Evolutionary conservation across 2,797 vertebrate species (phyloP), one percentile per base, ranked within the genome.

Genomic region (Crocodylus rhombifer): DNA sequence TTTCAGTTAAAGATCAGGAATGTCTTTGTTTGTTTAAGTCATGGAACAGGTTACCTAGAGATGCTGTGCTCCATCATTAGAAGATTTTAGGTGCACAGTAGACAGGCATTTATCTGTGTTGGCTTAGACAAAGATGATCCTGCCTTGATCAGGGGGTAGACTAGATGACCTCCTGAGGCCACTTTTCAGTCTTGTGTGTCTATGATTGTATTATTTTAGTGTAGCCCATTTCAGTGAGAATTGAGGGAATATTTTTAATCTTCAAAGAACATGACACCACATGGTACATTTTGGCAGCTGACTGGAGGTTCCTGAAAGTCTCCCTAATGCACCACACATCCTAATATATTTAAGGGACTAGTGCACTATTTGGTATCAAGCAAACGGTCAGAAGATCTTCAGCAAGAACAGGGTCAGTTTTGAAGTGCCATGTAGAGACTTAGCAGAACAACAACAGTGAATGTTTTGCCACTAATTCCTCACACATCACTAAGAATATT

Each of bases 401-500:
- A 23, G 6, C 13, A 67, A 23, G n/a, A 83, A 86, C 71, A 63
- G n/a, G n/a, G 60, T 94, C 61, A 13, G 75, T 11, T 75, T 88
- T 80, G n/a, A 87, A 93, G 91, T 67, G 80, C 80, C 76, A 57
- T 1, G 14, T 20, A 75, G 76, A 89, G 18, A 89, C 55, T 85
- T 88, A 55, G 74, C 82, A 64, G 79, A 71, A 80, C 56, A 88
- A 56, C 84, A 76, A 33, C 0, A 74, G 69, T 51, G 42, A 51
- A 1, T 93, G 80, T 74, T 82, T 91, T 89, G 80, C 84, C 82
- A 91, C 84, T 89, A 90, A 94, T 77, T 85, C 83, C 90, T 91
- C 88, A 81, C 91, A 89, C 83, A 58, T 93, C 83, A 90, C 93
- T 15, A 84, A 90, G 91, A 88, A 94, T 23, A 56, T 81, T 92